Evolutionary conservation across 2,888 invertebrate species (phyloP).

Genomic region (Ochropacha duplaris): DNA sequence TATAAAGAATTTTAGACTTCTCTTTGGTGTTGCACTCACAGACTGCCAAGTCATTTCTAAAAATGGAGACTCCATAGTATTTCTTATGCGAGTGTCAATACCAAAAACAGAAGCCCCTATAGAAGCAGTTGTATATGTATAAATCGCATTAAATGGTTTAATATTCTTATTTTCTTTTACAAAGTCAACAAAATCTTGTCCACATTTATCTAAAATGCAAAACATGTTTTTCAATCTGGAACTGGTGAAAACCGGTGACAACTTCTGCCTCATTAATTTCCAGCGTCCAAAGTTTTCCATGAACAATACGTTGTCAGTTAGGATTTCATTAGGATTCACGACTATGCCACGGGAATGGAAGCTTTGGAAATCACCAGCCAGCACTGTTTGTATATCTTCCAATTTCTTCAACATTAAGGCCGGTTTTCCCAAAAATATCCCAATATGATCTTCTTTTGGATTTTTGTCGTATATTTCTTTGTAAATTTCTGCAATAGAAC

Average conservation of each 20-base stretch:
- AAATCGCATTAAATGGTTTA: conserved; percentile 48
- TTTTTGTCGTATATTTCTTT: conserved; percentile 51
- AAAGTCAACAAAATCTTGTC: conserved; percentile 49
- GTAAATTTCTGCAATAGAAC: conserved; percentile 50
- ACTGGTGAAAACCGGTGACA: conserved; percentile 64
- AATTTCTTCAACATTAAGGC: conserved; percentile 49
- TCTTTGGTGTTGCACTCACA: conserved; percentile 29
- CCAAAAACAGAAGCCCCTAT: conserved; percentile 71
- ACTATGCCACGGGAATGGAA: conserved; percentile 54
- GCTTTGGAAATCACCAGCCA: conserved; percentile 53
- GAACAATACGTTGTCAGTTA: conserved; percentile 57
- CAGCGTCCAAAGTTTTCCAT: conserved; percentile 56
- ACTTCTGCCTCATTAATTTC: conserved; percentile 62
- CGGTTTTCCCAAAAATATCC: conserved; percentile 46
- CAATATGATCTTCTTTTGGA: conserved; percentile 40
- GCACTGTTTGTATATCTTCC: conserved; percentile 54
- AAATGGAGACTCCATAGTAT: conserved; percentile 61
- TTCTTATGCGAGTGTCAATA: conserved; percentile 54
- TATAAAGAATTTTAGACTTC: conserved; percentile 35
- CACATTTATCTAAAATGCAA: conserved; percentile 54
- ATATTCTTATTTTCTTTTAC: conserved; percentile 36
- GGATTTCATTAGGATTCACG: conserved; percentile 45
- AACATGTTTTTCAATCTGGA: conserved; percentile 68
- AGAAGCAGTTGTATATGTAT: conserved; percentile 55
- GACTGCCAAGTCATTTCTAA: conserved; percentile 52